phyloP scores from a whole-genome alignment of 2,888 invertebrate species.

The Tridacna gigas region DNA sequence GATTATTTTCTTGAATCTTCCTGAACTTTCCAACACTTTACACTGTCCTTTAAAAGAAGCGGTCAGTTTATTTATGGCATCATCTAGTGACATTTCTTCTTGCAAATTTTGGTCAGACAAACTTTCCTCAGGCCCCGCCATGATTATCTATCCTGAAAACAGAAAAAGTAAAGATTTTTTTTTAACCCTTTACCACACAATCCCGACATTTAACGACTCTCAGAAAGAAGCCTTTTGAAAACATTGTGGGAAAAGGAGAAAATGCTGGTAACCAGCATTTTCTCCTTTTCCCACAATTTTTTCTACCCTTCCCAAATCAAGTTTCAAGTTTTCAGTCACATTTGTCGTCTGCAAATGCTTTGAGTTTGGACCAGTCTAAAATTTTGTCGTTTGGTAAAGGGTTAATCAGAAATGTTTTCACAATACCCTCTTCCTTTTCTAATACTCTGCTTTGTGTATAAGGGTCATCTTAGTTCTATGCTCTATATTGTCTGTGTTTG shows the following conservation, averaged over 20 bases:
- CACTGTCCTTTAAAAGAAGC: conserved; percentile 66
- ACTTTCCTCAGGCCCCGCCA: conserved; percentile 15
- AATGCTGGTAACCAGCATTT: background rate
- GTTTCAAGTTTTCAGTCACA: too few relatives aligned
- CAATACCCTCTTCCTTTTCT: too few relatives aligned
- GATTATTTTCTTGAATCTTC: conserved; percentile 76
- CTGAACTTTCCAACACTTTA: conserved; percentile 74
- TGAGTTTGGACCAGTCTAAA: too few relatives aligned
- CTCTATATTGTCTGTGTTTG: too few relatives aligned
- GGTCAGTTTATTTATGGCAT: conserved; percentile 65
- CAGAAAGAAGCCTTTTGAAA: background rate
- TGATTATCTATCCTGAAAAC: background rate
- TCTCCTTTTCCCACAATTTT: background rate
- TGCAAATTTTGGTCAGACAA: background rate
- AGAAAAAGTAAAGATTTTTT: too few relatives aligned
- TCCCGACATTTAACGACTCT: background rate
- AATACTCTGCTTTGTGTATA: too few relatives aligned
- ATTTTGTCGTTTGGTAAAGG: too few relatives aligned
- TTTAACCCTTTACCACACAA: too few relatives aligned
- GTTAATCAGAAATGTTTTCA: too few relatives aligned
- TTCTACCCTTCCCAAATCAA: too few relatives aligned
- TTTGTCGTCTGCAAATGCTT: too few relatives aligned
- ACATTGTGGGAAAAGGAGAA: background rate
- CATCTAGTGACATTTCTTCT: conserved; percentile 10
- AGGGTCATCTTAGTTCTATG: too few relatives aligned